These are phyloP conservation scores for Tragulus kanchil DNA, from an alignment of 2,113 vertebrate species.

Conservation along the genomic window DNA sequence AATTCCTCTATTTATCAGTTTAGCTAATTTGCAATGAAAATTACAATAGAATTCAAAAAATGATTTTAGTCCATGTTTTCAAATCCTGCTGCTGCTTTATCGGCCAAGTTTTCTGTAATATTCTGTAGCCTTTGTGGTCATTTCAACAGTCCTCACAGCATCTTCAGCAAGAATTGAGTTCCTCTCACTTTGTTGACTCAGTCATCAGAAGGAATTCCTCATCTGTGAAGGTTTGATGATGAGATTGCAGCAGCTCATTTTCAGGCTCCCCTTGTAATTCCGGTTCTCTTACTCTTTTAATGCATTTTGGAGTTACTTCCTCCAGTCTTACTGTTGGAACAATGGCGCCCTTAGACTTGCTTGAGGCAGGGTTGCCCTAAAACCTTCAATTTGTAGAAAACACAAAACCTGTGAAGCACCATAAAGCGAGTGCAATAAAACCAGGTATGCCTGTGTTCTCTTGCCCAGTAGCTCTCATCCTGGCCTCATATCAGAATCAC, in stretches of 20 bases:
- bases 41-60: not conserved
- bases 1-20: constrained; percentile 19
- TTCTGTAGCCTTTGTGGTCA: not conserved
- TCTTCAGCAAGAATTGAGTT: not conserved
- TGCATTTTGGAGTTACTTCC: not conserved
- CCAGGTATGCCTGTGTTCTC: not conserved
- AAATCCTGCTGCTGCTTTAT: not conserved
- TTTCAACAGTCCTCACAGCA: not conserved
- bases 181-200: not conserved
- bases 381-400: not conserved
- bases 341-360: not conserved
- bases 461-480: not conserved
- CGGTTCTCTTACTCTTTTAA: not conserved
- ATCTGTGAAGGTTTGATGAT: not conserved
- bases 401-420: not conserved
- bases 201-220: not conserved
- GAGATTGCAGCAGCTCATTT: not conserved
- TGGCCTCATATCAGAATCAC: not conserved
- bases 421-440: rapidly evolving
- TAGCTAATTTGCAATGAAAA: constrained; percentile 16
- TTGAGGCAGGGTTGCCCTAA: not conserved
- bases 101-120: rapidly evolving
- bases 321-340: not conserved
- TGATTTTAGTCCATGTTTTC: not conserved
- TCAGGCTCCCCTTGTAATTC: not conserved